These are phyloP conservation scores for Ispidina picta DNA, from an alignment of 2,797 vertebrate species.

Conservation along the genomic window DNA sequence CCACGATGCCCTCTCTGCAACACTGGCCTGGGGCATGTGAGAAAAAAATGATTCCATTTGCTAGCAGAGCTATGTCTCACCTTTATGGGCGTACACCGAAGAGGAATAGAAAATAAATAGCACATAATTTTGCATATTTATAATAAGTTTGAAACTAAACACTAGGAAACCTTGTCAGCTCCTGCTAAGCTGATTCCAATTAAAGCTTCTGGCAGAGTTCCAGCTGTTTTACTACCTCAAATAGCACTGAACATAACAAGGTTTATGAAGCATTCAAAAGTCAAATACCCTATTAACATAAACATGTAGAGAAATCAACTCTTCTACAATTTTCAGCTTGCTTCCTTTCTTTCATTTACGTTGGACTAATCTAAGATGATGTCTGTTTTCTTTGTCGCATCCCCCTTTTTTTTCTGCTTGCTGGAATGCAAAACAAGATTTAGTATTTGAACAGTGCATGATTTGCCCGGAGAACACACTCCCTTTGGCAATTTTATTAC, in stretches of 20 bases:
- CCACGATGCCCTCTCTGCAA: constrained; percentile 3
- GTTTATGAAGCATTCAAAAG: constrained; percentile 89
- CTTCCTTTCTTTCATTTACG: constrained; percentile 75
- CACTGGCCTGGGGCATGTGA: constrained; percentile 11
- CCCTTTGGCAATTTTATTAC: constrained; percentile 32
- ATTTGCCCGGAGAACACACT: constrained; percentile 29
- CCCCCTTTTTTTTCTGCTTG: constrained; percentile 61
- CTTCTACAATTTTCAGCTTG: constrained; percentile 79
- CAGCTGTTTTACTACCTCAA: constrained; percentile 84
- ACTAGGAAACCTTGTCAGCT: constrained; percentile 82
- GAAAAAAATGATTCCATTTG: constrained; percentile 57
- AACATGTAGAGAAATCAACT: constrained; percentile 84
- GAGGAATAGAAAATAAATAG: constrained; percentile 73
- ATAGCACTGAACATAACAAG: constrained; percentile 83
- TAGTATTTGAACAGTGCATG: background rate
- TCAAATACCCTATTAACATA: constrained; percentile 88
- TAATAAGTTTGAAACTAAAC: constrained; percentile 81
- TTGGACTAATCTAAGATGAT: constrained; percentile 74
- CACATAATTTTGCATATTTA: constrained; percentile 81
- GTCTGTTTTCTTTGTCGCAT: constrained; percentile 65
- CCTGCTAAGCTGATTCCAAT: constrained; percentile 86
- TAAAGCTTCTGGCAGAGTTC: constrained; percentile 84
- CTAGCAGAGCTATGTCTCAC: constrained; percentile 65
- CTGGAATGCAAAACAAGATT: constrained; percentile 66
- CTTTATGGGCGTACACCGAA: constrained; percentile 69